Evolutionary conservation across 2,113 vertebrate species (phyloP).

Genomic region (Gracilinanus agilis): DNA sequence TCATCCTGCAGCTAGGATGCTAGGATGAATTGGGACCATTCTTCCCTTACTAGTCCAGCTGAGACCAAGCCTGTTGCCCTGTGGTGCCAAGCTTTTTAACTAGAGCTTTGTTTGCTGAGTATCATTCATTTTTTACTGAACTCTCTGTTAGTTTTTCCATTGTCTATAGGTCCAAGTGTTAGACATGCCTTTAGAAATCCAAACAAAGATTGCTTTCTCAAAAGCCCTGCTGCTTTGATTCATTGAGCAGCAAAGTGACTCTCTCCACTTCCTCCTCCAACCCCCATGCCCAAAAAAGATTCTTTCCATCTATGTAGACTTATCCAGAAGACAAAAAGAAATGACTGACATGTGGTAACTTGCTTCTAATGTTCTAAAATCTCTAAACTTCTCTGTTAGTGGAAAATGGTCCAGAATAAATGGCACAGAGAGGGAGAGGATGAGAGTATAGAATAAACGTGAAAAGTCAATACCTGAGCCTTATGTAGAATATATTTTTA

Average conservation of each 20-base stretch:
- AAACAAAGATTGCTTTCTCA: conserved; percentile 34
- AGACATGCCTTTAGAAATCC: not conserved
- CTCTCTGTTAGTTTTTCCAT: conserved; percentile 3
- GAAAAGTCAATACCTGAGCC: not conserved
- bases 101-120: conserved; percentile 38
- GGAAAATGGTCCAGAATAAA: conserved; percentile 42
- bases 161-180: not conserved
- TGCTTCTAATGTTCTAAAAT: not conserved
- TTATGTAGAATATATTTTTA: conserved; percentile 11
- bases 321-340: not conserved
- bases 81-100: conserved; percentile 10
- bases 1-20: not conserved
- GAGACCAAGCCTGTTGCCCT: conserved; percentile 42
- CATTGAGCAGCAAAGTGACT: not conserved
- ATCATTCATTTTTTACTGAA: not conserved
- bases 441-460: not conserved
- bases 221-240: conserved; percentile 35
- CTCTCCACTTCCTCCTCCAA: not conserved
- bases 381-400: not conserved
- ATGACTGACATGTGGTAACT: not conserved
- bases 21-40: conserved; percentile 13
- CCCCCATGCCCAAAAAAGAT: not conserved
- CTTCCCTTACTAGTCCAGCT: conserved; percentile 24
- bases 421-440: not conserved
- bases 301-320: not conserved